Conservation (phyloP, 2,797 vertebrate genomes). For the Sphenodon punctatus region DNA sequence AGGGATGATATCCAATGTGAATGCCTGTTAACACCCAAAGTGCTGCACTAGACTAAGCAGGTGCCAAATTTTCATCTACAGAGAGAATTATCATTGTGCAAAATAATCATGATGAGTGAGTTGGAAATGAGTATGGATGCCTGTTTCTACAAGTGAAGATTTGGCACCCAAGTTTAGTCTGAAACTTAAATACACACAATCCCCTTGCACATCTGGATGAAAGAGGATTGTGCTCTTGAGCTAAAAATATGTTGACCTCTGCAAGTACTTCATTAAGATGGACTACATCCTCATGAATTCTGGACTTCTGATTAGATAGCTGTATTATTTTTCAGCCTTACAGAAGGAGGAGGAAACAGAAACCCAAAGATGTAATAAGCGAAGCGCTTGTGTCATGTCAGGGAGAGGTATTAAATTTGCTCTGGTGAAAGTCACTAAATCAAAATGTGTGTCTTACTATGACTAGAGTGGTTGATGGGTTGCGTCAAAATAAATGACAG, state of each 20-base stretch:
- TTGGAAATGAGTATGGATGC: too few species aligned
- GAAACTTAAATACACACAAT: too few species aligned
- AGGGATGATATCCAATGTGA: too few species aligned
- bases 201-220: too few species aligned
- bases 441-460: neutral
- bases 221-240: neutral
- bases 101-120: too few species aligned
- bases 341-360: neutral
- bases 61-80: too few species aligned
- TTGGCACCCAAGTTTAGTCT: too few species aligned
- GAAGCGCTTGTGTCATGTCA: neutral
- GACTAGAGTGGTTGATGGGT: neutral
- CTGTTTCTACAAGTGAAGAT: too few species aligned
- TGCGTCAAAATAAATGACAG: conserved; percentile 9
- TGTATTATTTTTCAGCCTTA: neutral
- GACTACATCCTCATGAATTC: neutral
- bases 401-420: neutral
- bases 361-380: conserved; percentile 10
- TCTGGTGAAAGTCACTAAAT: conserved; percentile 27
- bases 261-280: neutral
- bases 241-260: neutral
- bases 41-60: too few species aligned
- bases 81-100: too few species aligned
- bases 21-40: too few species aligned
- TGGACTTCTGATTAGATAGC: neutral